phyloP scores from a whole-genome alignment of 2,113 vertebrate genomes.

The Neotragus pygmaeus region DNA sequence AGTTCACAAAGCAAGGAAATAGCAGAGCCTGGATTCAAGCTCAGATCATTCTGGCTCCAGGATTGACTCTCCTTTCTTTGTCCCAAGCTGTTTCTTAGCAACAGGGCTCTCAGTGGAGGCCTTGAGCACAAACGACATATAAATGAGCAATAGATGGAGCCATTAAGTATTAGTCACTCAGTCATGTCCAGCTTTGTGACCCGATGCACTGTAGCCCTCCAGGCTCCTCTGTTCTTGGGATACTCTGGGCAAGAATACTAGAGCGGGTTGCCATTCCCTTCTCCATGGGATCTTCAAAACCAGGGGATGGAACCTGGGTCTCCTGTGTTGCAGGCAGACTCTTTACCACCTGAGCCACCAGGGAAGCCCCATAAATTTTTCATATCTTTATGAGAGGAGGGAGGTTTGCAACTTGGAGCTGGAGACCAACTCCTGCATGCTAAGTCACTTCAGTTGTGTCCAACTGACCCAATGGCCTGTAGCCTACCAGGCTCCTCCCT shows the following conservation, averaged over 20 bases:
- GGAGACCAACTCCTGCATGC: neutral
- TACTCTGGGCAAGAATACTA: neutral
- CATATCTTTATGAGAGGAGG: neutral
- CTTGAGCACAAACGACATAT: neutral
- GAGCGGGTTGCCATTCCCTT: neutral
- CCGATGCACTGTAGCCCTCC: neutral
- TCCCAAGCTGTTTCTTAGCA: neutral
- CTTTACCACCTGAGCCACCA: neutral
- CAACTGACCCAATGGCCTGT: neutral
- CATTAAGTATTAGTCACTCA: neutral
- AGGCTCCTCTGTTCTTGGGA: neutral
- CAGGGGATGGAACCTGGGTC: accelerated
- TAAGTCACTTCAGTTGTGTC: neutral
- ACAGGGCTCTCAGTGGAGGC: neutral
- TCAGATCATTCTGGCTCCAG: neutral
- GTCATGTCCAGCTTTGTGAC: neutral
- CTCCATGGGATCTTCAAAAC: neutral
- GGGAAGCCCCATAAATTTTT: neutral
- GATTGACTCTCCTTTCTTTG: neutral
- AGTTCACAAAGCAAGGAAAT: neutral
- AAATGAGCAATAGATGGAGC: neutral
- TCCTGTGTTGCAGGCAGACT: neutral
- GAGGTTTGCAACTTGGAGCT: neutral
- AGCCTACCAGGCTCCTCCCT: neutral
- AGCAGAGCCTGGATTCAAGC: neutral